Evolutionary conservation across 2,797 vertebrate species (phyloP), one percentile per base, ranked within the genome.

Genomic region (Urocyon cinereoargenteus): DNA sequence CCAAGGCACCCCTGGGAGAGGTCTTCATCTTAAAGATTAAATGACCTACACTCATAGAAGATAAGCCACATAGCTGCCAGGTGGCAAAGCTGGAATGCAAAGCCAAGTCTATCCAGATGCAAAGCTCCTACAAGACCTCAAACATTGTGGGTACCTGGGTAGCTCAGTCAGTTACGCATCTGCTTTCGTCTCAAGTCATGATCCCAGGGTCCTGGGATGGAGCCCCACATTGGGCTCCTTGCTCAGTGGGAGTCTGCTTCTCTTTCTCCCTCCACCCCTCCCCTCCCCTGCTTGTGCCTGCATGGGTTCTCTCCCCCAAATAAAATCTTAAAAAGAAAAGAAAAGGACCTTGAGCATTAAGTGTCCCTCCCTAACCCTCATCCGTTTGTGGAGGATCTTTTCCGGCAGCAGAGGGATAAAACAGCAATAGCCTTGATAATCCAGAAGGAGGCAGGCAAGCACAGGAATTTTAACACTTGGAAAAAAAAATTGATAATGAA

Each of bases 391-490:
- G 26, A 34, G 55, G 86, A 24, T 13, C 8, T 79, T 31, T 62
- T 90, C 21, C 28, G 61, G 16, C 21, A 31, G 61, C 21, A 57
- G 28, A 90, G 8, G 79, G 57, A 49, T 34, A 92, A 90, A 55
- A 94, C 18, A 91, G 96, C 86, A 97, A 75, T 86, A 94, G 53
- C 83, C 59, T 70, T 51, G 45, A 81, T 51, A 28, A 86, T 79
- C 95, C 95, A 97, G 95, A 84, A 96, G 77, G 84, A 97, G 95
- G 92, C 93, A 97, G 91, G 21, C 24, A 5, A 90, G 15, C 68
- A 96, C 55, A 93, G 96, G 51, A 34, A 96, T 88, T 89, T 40
- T 36, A 90, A 62, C 28, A 57, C 31, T 36, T 49, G 57, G 57
- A 16, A 21, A 24, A 68, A 36, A 57, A 57, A 86, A 90, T 83